phyloP scores from a whole-genome alignment of 23 tunicate species.

The Trididemnum nubilum region DNA sequence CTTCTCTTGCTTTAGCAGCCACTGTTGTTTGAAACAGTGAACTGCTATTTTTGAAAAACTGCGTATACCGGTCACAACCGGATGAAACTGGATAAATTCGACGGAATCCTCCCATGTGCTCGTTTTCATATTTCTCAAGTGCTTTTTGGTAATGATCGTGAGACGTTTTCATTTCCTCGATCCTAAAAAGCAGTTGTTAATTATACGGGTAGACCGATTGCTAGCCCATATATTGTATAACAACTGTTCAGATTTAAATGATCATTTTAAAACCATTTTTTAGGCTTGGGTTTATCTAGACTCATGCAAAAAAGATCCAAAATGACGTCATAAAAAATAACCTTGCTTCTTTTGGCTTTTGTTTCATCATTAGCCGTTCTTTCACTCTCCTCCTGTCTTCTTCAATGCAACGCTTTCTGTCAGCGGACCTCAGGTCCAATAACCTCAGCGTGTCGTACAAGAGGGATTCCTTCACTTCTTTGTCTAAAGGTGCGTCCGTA shows the following conservation, averaged over 20 bases:
- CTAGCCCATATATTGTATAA: too few species aligned
- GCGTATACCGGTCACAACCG: conserved; percentile 68
- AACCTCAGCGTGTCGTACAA: conserved; percentile 81
- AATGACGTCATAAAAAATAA: too few species aligned
- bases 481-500: conserved; percentile 96
- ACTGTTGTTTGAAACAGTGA: conserved; percentile 98
- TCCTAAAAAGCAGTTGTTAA: conserved; percentile 38
- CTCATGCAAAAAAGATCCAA: too few species aligned
- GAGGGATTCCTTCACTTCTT: conserved; percentile 95
- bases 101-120: conserved; percentile 83
- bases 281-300: too few species aligned
- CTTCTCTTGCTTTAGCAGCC: conserved; percentile 94
- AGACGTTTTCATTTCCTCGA: conserved; percentile 80
- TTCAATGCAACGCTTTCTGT: conserved; percentile 72
- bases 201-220: neutral
- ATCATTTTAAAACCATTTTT: too few species aligned
- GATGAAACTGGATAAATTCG: conserved; percentile 73
- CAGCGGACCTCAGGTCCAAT: conserved; percentile 82
- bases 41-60: conserved; percentile 85
- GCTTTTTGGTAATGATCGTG: conserved; percentile 57
- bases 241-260: too few species aligned
- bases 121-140: conserved; percentile 81
- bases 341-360: conserved; percentile 90
- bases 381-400: conserved; percentile 92
- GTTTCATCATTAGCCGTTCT: conserved; percentile 86